Base-by-base conservation (phyloP, 2,888 invertebrate species). In the Drosophila tripunctata region DNA sequence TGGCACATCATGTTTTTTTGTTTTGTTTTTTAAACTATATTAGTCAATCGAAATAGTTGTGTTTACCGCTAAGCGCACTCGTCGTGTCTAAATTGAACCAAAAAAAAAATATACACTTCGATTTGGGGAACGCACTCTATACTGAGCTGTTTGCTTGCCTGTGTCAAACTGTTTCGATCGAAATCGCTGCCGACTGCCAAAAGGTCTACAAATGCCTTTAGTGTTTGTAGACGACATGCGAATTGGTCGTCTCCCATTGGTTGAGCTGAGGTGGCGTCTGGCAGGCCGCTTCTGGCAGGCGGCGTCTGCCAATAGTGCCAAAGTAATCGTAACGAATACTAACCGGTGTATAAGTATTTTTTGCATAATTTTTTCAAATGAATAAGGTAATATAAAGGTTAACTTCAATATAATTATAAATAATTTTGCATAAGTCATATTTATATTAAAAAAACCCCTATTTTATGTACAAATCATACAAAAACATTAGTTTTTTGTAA, bases 41-140 rank as follows among this genome's bases (percentile, higher is more conserved):
- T 56, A 61, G 36, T 68, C 35, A 62, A 57, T 47, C 35, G 58
- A 41, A 52, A 65, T 56, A 52, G 48, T 61, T 70, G 58, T 80
- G 70, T 83, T 81, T 83, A 84, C 81, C 81, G 81, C 81, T 83
- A 71, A 80, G 77, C 81, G 69, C 65, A 79, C 80, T 71, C 67
- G 75, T 80, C 75, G 80, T 72, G 62, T 67, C 57, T 65, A 54
- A 52, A 64, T 35, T 47, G 54, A 57, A 57, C n/a, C n/a, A 60
- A 62, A 62, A 68, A 73, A 65, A 55, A 30, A n/a, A n/a, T n/a
- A n/a, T n/a, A 14, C 45, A 65, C 57, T 57, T 57, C 45, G 22
- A 8, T 55, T 50, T 43, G 24, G 2, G 21, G 17, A 54, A 12
- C 64, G 31, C 51, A 66, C 44, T 36, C 7, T 36, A 56, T 10